Base-by-base conservation (phyloP, 2,113 vertebrate genomes). In the Vombatus ursinus region DNA sequence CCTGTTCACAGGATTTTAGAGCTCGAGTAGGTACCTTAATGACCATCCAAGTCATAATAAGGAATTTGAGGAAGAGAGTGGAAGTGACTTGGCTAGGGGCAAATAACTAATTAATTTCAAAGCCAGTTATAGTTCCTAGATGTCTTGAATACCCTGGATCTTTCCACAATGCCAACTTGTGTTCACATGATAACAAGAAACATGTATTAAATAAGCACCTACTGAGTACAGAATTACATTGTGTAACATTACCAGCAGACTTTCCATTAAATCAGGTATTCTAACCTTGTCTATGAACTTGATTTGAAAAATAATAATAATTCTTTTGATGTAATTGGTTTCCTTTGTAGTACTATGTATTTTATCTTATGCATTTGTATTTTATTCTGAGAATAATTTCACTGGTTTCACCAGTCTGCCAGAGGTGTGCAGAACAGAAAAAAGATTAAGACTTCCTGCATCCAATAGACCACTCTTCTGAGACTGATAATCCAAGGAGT, bases 391-490 rank as follows among this genome's bases (percentile, higher is more conserved):
- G 0, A 22, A 44, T n/a, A 44, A 1, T 1, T 77, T 44, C 37
- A n/a, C 19, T 44, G 37, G 5, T 16, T 77, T 77, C 68, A 44
- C 16, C 2, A 22, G 6, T 77, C 68, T 77, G 37, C 68, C n/a
- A n/a, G 2, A 22, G 37, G 37, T 14, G 68, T 44, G 5, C 6
- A 31, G 57, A 12, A 68, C 10, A 68, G 3, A 54, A 68, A 57
- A 77, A 77, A 68, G n/a, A 77, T n/a, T 77, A 68, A 68, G 31
- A 92, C 61, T 37, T 90, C 68, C 52, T 31, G 50, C 8, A 93
- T 11, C 53, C 47, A 97, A 95, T 25, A 90, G 8, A 8, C 26
- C 48, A 90, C 23, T 95, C 90, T 37, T 93, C 84, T 84, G 92
- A 77, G 48, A 91, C 9, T 54, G 53, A 84, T 90, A 92, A 89